These are phyloP conservation scores for Acholoe squamosa DNA, from an alignment of 2,888 invertebrate species.

Conservation along the genomic window DNA sequence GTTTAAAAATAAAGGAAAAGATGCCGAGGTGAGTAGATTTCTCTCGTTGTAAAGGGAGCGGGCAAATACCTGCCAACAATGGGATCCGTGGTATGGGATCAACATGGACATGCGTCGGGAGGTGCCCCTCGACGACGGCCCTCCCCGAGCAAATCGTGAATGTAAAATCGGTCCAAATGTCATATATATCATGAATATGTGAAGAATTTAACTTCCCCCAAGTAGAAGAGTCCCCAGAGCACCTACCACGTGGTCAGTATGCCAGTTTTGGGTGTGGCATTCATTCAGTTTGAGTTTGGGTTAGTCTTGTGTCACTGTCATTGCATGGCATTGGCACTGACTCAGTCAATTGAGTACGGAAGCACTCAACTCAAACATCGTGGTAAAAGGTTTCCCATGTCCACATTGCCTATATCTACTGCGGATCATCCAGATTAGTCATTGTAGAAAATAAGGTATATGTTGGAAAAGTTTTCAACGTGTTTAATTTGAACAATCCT, in stretches of 20 bases:
- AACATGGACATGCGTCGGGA: slow-evolving; percentile 52
- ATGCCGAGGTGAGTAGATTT: slow-evolving; percentile 93
- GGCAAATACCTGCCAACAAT: slow-evolving; percentile 51
- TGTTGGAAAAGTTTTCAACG: too few species aligned
- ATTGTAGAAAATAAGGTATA: too few species aligned
- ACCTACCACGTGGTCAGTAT: neutral
- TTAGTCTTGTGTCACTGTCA: neutral
- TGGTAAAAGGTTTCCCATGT: too few species aligned
- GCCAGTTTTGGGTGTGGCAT: neutral
- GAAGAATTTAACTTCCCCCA: neutral
- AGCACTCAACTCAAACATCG: neutral
- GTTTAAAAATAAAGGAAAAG: slow-evolving; percentile 98
- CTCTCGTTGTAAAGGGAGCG: neutral
- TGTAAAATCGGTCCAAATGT: neutral
- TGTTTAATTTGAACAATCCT: too few species aligned
- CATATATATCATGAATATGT: neutral
- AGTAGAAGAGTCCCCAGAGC: neutral
- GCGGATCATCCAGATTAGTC: too few species aligned
- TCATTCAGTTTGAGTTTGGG: neutral
- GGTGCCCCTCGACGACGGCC: slow-evolving; percentile 1
- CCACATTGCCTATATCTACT: too few species aligned
- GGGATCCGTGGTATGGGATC: slow-evolving; percentile 31
- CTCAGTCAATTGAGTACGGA: neutral
- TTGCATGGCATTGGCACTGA: slow-evolving; percentile 1
- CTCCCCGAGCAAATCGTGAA: neutral